These are phyloP conservation scores for Andrena trimmerana DNA, from an alignment of 2,888 invertebrate genomes.

Conservation along the genomic window DNA sequence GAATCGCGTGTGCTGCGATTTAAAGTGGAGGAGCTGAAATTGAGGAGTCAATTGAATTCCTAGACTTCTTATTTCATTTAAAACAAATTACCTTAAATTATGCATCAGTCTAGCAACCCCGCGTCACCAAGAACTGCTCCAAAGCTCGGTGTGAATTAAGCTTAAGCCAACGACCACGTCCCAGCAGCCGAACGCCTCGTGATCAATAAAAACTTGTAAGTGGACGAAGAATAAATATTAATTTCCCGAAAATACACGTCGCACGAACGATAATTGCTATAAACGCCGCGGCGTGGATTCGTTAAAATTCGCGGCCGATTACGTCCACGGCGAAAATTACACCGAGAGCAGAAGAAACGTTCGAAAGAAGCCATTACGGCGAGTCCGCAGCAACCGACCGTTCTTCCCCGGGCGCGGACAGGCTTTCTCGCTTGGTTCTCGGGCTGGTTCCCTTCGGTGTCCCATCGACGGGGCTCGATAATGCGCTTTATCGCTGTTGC, in stretches of 20 bases:
- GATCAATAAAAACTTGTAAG: slow-evolving; percentile 12
- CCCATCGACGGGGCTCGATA: slow-evolving; percentile 47
- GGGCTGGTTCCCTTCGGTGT: slow-evolving; percentile 28
- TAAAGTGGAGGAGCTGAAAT: too few species aligned
- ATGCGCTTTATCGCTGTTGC: slow-evolving; percentile 61
- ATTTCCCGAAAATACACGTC: slow-evolving; percentile 6
- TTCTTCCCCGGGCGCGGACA: background rate
- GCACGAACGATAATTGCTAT: slow-evolving; percentile 57
- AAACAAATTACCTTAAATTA: too few species aligned
- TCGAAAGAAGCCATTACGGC: slow-evolving; percentile 47
- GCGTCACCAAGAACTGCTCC: too few species aligned
- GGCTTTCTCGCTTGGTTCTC: slow-evolving; percentile 13
- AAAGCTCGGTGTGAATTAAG: background rate
- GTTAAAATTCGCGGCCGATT: slow-evolving; percentile 44
- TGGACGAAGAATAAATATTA: slow-evolving; percentile 30
- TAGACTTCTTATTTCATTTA: too few species aligned
- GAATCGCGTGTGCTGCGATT: too few species aligned
- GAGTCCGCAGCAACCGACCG: slow-evolving; percentile 29
- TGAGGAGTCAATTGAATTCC: too few species aligned
- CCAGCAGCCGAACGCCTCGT: background rate
- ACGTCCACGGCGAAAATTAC: slow-evolving; percentile 34
- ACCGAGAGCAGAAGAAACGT: slow-evolving; percentile 40
- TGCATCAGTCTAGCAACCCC: too few species aligned
- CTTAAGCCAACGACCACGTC: slow-evolving; percentile 1
- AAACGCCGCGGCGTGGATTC: slow-evolving; percentile 46